These are phyloP conservation scores for Rhagium mordax DNA, from an alignment of 2,888 invertebrate genomes.

Conservation along the genomic window DNA sequence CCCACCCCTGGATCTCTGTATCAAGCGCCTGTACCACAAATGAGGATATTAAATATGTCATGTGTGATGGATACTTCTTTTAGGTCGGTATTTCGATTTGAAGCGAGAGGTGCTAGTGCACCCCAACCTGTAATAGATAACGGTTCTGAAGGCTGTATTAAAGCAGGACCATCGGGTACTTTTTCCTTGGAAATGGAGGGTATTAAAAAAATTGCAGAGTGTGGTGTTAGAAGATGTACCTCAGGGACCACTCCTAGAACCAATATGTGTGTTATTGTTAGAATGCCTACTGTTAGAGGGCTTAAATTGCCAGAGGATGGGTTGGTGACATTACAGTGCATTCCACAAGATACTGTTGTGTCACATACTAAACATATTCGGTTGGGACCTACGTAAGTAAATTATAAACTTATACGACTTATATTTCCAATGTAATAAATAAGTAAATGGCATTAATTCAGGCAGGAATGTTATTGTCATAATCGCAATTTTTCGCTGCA, in stretches of 20 bases:
- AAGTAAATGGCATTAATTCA: no score
- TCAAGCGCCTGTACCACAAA: conserved; percentile 49
- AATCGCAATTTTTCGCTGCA: no score
- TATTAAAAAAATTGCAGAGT: conserved; percentile 69
- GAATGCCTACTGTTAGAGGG: conserved; percentile 73
- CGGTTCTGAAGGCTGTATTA: conserved; percentile 59
- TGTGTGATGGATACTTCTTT: conserved; percentile 65
- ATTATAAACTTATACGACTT: no score
- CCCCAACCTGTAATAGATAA: conserved; percentile 64
- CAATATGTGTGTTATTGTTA: conserved; percentile 73
- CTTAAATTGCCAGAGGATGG: conserved; percentile 72
- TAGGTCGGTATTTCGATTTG: conserved; percentile 59
- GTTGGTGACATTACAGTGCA: conserved; percentile 73
- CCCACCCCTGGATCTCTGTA: conserved; percentile 50
- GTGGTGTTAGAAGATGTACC: conserved; percentile 72
- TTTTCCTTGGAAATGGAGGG: conserved; percentile 69
- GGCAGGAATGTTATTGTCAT: no score
- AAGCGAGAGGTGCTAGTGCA: conserved; percentile 18
- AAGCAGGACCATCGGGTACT: conserved; percentile 51
- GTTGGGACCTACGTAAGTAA: conserved; percentile 56
- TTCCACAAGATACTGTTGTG: conserved; percentile 72
- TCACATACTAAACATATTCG: conserved; percentile 70
- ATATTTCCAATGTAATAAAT: no score
- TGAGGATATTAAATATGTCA: conserved; percentile 65
- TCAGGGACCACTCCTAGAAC: conserved; percentile 48